A percentile compares a stretch with the other conserved stretches of the same genome.
phyloP scores from a whole-genome alignment of 2,888 invertebrate species.

The Nephrotoma guestfalica region DNA sequence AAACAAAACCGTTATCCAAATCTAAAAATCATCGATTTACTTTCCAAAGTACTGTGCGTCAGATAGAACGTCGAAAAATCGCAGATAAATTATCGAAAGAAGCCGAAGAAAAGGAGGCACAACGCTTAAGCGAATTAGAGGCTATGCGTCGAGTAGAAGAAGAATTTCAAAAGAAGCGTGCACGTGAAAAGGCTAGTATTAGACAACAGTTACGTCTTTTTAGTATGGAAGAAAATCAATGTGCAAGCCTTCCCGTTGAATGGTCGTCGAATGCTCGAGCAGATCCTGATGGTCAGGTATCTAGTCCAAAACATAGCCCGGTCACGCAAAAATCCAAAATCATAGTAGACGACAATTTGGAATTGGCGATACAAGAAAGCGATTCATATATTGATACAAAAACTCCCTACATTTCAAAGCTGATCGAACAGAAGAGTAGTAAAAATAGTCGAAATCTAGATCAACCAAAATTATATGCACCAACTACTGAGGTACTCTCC shows the following conservation, averaged over 20 bases:
- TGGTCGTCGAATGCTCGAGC: constrained; percentile 36
- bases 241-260: constrained; percentile 39
- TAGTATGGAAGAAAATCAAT: constrained; percentile 43
- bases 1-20: background rate
- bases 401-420: constrained; percentile 10
- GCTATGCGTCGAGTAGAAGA: constrained; percentile 76
- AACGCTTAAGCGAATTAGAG: constrained; percentile 60
- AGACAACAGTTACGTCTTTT: constrained; percentile 59
- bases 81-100: constrained; percentile 63
- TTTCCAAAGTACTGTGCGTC: constrained; percentile 72
- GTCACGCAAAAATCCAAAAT: background rate
- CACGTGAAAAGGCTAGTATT: constrained; percentile 58
- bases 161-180: constrained; percentile 73
- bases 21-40: constrained; percentile 52
- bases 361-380: background rate
- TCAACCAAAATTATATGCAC: background rate
- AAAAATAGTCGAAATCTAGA: background rate
- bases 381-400: constrained; percentile 9
- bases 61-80: constrained; percentile 56
- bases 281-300: constrained; percentile 59
- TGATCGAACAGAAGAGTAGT: constrained; percentile 9
- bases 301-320: constrained; percentile 39
- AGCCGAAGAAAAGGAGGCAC: constrained; percentile 61
- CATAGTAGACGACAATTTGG: background rate
- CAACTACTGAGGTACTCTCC: constrained; percentile 10